Base-by-base conservation (phyloP, 2,797 vertebrate species). In the Arnoldichthys spilopterus region DNA sequence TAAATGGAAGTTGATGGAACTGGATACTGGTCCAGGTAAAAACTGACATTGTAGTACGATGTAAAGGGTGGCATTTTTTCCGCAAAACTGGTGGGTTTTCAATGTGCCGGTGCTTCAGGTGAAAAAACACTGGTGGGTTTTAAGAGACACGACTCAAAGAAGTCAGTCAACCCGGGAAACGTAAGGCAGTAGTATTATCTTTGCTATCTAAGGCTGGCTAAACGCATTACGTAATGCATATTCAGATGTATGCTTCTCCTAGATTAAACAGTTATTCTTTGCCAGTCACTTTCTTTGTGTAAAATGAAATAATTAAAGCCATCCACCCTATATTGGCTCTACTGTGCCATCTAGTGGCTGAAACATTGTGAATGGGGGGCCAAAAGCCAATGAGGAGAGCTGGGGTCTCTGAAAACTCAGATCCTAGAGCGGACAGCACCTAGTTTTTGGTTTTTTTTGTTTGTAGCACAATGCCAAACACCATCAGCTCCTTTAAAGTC, bases 301-400 rank as follows among this genome's bases (percentile, higher is more conserved):
- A 47, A 78, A 49, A 76, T 72, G 47, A 59, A 64, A 26, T 64
- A 45, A 47, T 62, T 20, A 83, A 63, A 24, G 37, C 74, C 68
- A 70, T 79, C 74, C 54, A 76, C 78, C 85, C 82, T 88, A 81
- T 15, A 75, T 92, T 91, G 95, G 95, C 96, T 97, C 96, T 90
- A 95, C 93, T 88, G 94, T 96, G 97, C 97, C 98, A 98, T 95
- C 98, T 97, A 95, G 97, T 91, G 97, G 94, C 79, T 81, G 76
- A 66, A 74, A 15, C 2, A 26, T 71, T 40, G 56, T 71, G 49
- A 64, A 64, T 11, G 4, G 1, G 45, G 7, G 54, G 34, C 79
- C 63, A 8, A 30, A 67, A 69, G 47, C 43, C 26, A 53, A 18
- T 22, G 20, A 20, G 28, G 67, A 51, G 26, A 68, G 15, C 66